A percentile compares a stretch with the other conserved stretches of the same genome.
These are phyloP conservation scores for Lepidochitona cinerea DNA, from an alignment of 2,888 invertebrate genomes.

Conservation along the genomic window DNA sequence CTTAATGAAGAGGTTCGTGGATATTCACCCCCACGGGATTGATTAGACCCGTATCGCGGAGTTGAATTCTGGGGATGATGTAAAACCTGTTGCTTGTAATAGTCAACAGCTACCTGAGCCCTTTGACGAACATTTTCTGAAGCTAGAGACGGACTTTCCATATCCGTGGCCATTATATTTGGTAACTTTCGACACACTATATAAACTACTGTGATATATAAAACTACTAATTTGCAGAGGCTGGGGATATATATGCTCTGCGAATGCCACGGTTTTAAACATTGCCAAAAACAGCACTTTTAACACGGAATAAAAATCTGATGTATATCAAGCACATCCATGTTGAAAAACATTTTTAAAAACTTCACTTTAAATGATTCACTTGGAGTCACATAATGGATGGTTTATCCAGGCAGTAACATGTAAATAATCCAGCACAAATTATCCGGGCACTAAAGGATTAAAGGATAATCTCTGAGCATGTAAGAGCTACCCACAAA, in stretches of 20 bases:
- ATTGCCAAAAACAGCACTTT: too few species aligned
- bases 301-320: too few species aligned
- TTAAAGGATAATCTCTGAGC: too few species aligned
- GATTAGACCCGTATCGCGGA: neutral
- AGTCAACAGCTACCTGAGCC: constrained; percentile 57
- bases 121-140: constrained; percentile 53
- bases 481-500: too few species aligned
- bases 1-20: neutral
- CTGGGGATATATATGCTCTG: neutral
- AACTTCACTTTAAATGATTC: too few species aligned
- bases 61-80: constrained; percentile 4
- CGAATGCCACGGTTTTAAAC: too few species aligned
- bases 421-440: too few species aligned
- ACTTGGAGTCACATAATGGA: too few species aligned
- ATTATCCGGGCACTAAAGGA: too few species aligned
- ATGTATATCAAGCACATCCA: too few species aligned
- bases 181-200: neutral
- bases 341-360: too few species aligned
- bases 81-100: constrained; percentile 50
- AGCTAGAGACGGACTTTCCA: constrained; percentile 19
- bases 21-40: neutral
- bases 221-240: neutral
- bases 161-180: neutral
- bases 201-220: neutral
- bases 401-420: too few species aligned